phyloP scores from a whole-genome alignment of 2,113 vertebrate genomes.

The Lophura nycthemera region DNA sequence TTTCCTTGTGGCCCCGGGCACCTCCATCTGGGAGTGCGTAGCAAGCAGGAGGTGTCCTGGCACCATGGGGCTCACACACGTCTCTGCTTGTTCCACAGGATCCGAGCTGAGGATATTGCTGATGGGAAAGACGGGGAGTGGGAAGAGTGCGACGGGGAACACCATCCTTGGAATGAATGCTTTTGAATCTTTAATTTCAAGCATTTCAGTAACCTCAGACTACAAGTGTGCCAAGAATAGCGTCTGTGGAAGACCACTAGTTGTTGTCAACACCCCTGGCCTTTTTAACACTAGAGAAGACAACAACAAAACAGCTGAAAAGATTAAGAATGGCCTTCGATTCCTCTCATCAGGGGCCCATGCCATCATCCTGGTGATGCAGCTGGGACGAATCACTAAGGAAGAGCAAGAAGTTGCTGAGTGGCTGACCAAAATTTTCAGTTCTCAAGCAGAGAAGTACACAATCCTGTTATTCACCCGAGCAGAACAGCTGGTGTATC shows the following conservation, averaged over 20 bases:
- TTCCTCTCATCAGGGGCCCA: background rate
- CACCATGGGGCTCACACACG: background rate
- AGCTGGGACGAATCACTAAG: background rate
- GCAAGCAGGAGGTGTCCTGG: background rate
- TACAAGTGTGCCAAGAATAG: accelerated
- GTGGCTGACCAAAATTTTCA: background rate
- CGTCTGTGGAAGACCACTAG: background rate
- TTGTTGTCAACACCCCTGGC: background rate
- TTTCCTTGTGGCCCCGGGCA: too few species aligned
- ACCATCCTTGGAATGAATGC: background rate
- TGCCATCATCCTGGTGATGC: background rate
- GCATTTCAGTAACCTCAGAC: background rate
- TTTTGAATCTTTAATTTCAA: too few species aligned
- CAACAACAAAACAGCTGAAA: background rate
- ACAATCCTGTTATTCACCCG: background rate
- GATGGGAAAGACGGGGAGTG: background rate
- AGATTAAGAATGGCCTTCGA: background rate
- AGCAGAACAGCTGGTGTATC: background rate
- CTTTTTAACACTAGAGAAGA: too few species aligned
- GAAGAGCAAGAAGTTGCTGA: background rate
- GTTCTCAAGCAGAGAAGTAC: background rate
- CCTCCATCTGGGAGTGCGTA: background rate
- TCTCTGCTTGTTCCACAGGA: background rate
- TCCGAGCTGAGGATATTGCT: background rate
- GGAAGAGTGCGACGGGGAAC: background rate